Percentiles rank a stretch among this genome's conserved stretches.
These are phyloP conservation scores for Sterrhoptilus dennistouni DNA, from an alignment of 2,113 vertebrate genomes.

Conservation along the genomic window DNA sequence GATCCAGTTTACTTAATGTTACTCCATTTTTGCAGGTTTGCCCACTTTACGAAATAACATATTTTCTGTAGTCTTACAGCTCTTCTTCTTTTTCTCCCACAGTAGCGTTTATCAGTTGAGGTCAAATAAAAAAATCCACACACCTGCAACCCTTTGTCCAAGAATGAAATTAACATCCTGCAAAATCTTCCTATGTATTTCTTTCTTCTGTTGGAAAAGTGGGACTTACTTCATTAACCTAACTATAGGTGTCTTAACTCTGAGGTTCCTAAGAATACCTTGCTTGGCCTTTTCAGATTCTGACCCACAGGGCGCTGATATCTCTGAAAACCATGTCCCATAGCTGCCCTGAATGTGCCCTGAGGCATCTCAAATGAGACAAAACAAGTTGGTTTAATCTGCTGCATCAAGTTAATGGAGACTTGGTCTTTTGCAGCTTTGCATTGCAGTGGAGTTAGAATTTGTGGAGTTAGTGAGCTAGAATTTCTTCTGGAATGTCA, in stretches of 20 bases:
- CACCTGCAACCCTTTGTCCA: background rate
- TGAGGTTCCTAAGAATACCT: background rate
- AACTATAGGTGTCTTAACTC: background rate
- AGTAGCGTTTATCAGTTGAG: background rate
- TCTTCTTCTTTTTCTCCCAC: background rate
- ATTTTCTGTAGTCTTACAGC: background rate
- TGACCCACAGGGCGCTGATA: background rate
- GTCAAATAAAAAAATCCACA: background rate
- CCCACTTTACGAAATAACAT: background rate
- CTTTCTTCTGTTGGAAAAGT: background rate
- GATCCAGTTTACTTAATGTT: background rate
- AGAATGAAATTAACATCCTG: background rate
- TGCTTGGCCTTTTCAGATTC: background rate
- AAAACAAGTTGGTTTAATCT: background rate
- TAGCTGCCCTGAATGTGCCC: background rate
- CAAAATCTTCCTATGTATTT: background rate
- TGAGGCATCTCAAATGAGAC: background rate
- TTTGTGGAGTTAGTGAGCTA: too few relatives aligned
- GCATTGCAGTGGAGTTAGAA: fast-evolving
- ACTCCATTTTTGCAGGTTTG: background rate
- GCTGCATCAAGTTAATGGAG: background rate
- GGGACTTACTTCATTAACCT: background rate
- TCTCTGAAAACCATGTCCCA: background rate
- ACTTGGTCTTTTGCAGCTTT: background rate
- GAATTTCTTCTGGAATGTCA: background rate